Percentiles rank a stretch among this genome's conserved stretches.
These are phyloP conservation scores for Iphiclides podalirius DNA, from an alignment of 2,888 invertebrate genomes.

Conservation along the genomic window DNA sequence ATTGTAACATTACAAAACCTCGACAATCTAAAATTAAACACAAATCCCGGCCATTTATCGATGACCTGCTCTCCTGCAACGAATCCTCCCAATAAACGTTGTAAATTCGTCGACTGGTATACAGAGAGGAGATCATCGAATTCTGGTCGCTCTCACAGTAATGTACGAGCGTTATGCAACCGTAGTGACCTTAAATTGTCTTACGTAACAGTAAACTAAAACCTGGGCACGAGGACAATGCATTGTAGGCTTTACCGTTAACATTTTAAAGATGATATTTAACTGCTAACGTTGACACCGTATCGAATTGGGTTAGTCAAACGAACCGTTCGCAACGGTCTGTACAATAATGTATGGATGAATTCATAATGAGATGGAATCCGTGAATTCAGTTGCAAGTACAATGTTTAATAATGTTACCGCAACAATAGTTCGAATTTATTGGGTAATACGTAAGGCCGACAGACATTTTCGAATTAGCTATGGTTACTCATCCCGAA, in stretches of 20 bases:
- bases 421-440: too few relatives aligned
- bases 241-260: constrained; percentile 30
- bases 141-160: constrained; percentile 46
- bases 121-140: constrained; percentile 11
- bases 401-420: neutral
- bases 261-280: constrained; percentile 27
- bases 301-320: constrained; percentile 57
- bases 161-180: constrained; percentile 60
- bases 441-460: too few relatives aligned
- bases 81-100: constrained; percentile 5
- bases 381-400: constrained; percentile 6
- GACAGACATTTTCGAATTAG: too few relatives aligned
- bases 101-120: neutral
- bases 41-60: neutral
- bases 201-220: constrained; percentile 67
- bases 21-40: constrained; percentile 20
- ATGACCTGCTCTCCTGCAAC: constrained; percentile 2
- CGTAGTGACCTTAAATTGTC: constrained; percentile 61
- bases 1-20: constrained; percentile 11
- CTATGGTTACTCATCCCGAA: too few relatives aligned
- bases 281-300: constrained; percentile 12
- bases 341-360: constrained; percentile 19
- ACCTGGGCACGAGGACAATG: constrained; percentile 33
- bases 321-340: constrained; percentile 42
- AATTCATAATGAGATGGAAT: constrained; percentile 21